These are phyloP conservation scores for Melipona bicolor DNA, from an alignment of 2,888 invertebrate species.

Conservation along the genomic window DNA sequence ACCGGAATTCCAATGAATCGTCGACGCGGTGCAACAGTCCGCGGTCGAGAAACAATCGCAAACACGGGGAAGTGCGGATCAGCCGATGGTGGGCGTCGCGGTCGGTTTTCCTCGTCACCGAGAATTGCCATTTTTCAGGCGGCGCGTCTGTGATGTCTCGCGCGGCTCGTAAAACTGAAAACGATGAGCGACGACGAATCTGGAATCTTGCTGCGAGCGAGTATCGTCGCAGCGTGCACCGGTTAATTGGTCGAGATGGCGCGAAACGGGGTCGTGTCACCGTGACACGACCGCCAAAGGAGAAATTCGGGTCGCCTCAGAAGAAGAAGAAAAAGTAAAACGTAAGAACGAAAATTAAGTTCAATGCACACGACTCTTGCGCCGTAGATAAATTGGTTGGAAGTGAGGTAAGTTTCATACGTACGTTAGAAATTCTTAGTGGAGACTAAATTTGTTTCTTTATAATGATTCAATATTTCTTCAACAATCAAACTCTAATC, in stretches of 20 bases:
- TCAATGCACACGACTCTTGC: too few species aligned
- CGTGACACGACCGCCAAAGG: conserved; percentile 5
- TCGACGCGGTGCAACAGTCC: not conserved
- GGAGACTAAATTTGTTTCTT: too few species aligned
- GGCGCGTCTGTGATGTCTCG: conserved; percentile 29
- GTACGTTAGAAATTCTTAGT: too few species aligned
- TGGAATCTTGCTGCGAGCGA: conserved; percentile 16
- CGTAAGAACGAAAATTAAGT: not conserved
- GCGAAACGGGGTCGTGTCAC: conserved; percentile 26
- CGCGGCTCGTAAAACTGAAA: conserved; percentile 27
- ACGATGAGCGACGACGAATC: conserved; percentile 41
- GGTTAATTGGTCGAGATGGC: conserved; percentile 37
- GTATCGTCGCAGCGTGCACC: not conserved
- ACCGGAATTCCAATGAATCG: not conserved
- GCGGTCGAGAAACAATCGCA: not conserved
- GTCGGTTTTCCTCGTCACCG: conserved; percentile 18
- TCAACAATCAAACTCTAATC: too few species aligned
- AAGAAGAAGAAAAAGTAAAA: not conserved
- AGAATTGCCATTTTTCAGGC: conserved; percentile 32
- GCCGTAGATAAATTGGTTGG: too few species aligned
- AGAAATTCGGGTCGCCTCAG: conserved; percentile 19
- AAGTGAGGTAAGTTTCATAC: too few species aligned
- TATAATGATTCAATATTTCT: too few species aligned
- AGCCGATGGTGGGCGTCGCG: not conserved
- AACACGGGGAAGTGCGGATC: not conserved